A percentile compares a stretch with the other conserved stretches of the same genome.
Conservation (phyloP, 2,888 invertebrate species). For the Pimpla rufipes region DNA sequence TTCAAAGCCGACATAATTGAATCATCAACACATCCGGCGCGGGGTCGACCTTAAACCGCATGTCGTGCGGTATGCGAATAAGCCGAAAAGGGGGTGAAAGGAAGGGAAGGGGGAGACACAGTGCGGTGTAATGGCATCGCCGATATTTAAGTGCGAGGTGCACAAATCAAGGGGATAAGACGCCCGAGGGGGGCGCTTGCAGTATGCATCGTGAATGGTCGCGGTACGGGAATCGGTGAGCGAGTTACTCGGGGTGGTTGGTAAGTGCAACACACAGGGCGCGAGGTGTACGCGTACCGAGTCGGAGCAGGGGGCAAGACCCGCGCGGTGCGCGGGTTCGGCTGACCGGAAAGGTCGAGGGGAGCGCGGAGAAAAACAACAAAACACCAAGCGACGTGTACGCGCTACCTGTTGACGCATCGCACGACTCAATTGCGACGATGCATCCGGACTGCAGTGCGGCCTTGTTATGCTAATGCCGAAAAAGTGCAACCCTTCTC, state of each 20-base stretch:
- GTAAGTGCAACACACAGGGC: neutral
- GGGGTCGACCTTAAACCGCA: neutral
- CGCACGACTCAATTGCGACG: constrained; percentile 65
- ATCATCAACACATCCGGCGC: neutral
- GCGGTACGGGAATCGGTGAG: constrained; percentile 44
- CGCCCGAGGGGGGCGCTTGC: too few species aligned
- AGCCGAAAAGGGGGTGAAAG: constrained; percentile 6
- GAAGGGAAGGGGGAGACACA: too few species aligned
- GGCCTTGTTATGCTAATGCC: constrained; percentile 64
- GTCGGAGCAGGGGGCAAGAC: constrained; percentile 14
- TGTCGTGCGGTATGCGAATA: constrained; percentile 7
- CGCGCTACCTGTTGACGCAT: constrained; percentile 59
- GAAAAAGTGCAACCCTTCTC: constrained; percentile 23
- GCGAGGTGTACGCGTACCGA: neutral
- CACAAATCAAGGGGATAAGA: constrained; percentile 17
- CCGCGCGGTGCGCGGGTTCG: constrained; percentile 29
- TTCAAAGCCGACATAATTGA: too few species aligned
- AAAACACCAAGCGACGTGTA: constrained; percentile 44
- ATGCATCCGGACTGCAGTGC: constrained; percentile 20
- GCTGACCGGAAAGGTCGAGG: constrained; percentile 59
- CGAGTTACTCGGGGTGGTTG: constrained; percentile 48
- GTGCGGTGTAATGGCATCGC: constrained; percentile 8
- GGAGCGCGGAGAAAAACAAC: neutral
- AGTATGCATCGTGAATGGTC: constrained; percentile 11
- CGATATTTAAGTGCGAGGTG: constrained; percentile 16